These are phyloP conservation scores for Patiria pectinifera DNA, from an alignment of 53 echinoderm and acorn worm species.

Conservation along the genomic window DNA sequence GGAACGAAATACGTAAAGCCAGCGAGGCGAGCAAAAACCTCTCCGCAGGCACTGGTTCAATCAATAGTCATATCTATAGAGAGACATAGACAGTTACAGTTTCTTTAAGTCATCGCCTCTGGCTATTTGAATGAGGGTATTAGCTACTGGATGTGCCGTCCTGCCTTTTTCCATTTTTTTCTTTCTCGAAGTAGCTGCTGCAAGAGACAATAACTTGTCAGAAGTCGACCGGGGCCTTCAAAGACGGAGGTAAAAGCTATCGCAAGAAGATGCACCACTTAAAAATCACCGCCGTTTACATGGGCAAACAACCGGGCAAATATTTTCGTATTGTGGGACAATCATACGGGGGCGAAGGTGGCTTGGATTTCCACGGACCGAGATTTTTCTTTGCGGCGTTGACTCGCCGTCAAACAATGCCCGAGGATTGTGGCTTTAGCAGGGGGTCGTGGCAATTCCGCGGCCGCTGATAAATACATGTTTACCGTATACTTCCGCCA, in stretches of 20 bases:
- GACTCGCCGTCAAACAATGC: constrained; percentile 21
- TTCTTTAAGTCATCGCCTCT: constrained; percentile 18
- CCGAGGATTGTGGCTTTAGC: background rate
- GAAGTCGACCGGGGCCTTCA: constrained; percentile 20
- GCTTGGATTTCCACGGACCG: background rate
- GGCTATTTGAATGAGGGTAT: constrained; percentile 38
- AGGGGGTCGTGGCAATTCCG: constrained; percentile 19
- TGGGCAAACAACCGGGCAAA: constrained; percentile 48
- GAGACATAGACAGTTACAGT: background rate
- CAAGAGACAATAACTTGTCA: constrained; percentile 33
- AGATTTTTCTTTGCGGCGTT: background rate
- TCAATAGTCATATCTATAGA: constrained; percentile 10
- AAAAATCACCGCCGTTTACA: constrained; percentile 40
- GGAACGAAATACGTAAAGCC: background rate
- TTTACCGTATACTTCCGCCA: constrained; percentile 25
- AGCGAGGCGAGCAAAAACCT: constrained; percentile 13
- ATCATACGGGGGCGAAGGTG: background rate
- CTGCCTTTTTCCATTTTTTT: background rate
- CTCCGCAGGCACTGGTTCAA: constrained; percentile 5
- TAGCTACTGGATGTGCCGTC: background rate
- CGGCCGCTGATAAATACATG: constrained; percentile 12
- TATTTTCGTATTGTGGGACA: constrained; percentile 31
- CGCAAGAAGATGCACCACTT: constrained; percentile 27
- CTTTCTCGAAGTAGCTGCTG: background rate
- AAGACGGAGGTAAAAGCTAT: background rate